These are phyloP conservation scores for Luehdorfia chinensis DNA, from an alignment of 1,140 invertebrate species.

Conservation along the genomic window DNA sequence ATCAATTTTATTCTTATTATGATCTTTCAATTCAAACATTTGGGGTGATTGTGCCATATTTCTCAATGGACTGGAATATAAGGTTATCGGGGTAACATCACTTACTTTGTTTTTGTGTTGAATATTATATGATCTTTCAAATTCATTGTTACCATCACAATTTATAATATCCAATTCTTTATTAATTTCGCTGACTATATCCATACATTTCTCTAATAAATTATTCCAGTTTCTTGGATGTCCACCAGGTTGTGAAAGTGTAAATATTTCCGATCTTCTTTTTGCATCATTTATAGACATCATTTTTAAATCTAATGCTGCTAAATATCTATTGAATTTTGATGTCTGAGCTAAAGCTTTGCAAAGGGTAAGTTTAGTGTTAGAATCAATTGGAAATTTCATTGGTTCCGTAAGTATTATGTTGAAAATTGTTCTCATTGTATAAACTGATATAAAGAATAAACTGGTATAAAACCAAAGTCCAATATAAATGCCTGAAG, in stretches of 20 bases:
- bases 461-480: conserved; percentile 83
- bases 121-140: conserved; percentile 24
- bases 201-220: conserved; percentile 79
- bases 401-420: conserved; percentile 83
- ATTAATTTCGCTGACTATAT: conserved; percentile 80
- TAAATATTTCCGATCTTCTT: conserved; percentile 81
- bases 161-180: conserved; percentile 78
- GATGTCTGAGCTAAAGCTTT: conserved; percentile 79
- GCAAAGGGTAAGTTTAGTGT: conserved; percentile 55
- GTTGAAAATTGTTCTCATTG: conserved; percentile 83
- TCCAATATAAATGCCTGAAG: conserved; percentile 78
- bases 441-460: conserved; percentile 82
- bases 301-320: conserved; percentile 82
- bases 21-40: conserved; percentile 45
- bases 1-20: conserved; percentile 48
- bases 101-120: conserved; percentile 28
- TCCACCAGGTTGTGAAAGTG: conserved; percentile 85
- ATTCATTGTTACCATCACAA: conserved; percentile 52
- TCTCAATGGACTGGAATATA: conserved; percentile 55
- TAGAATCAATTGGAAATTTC: conserved; percentile 77
- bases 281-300: conserved; percentile 78
- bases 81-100: conserved; percentile 32
- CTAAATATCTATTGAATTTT: conserved; percentile 83
- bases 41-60: conserved; percentile 67
- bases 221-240: conserved; percentile 89